phyloP scores from a whole-genome alignment of 2,888 invertebrate species.

The Mycogona germanica region DNA sequence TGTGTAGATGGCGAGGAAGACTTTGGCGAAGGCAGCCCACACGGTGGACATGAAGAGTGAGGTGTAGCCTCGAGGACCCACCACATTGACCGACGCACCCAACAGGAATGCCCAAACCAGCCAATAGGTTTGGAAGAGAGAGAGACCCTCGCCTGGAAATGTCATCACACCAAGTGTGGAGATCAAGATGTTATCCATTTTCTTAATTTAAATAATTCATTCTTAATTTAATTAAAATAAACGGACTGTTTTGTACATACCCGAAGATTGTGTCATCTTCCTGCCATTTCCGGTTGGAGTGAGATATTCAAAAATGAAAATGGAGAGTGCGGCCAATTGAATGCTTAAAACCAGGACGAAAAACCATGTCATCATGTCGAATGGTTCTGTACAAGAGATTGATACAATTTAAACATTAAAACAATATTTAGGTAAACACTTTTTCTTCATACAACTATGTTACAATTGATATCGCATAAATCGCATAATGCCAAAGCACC shows the following conservation, averaged over 20 bases:
- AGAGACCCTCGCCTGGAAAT: conserved; percentile 69
- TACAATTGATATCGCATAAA: no score
- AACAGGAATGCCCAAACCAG: conserved; percentile 99
- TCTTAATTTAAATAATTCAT: conserved; percentile 10
- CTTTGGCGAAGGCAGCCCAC: conserved; percentile 99
- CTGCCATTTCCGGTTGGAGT: conserved; percentile 33
- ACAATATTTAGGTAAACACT: no score
- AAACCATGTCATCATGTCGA: conserved; percentile 41
- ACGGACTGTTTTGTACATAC: conserved; percentile 22
- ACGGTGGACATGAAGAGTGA: conserved; percentile 88
- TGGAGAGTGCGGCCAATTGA: conserved; percentile 33
- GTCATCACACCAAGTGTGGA: no score
- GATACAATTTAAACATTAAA: no score
- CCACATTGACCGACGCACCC: conserved; percentile 95
- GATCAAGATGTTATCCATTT: no score
- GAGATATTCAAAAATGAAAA: conserved; percentile 37
- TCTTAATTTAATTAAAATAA: no score
- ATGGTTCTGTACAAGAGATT: conserved; percentile 37
- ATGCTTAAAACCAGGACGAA: conserved; percentile 36
- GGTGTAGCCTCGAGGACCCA: conserved; percentile 89
- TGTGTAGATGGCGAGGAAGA: conserved; percentile 98
- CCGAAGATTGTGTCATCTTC: conserved; percentile 30
- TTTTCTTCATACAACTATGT: no score
- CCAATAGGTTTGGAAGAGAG: conserved; percentile 96
- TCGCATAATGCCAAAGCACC: no score